phyloP scores from a whole-genome alignment of 2,888 invertebrate genomes.

The Tenthredo notha region DNA sequence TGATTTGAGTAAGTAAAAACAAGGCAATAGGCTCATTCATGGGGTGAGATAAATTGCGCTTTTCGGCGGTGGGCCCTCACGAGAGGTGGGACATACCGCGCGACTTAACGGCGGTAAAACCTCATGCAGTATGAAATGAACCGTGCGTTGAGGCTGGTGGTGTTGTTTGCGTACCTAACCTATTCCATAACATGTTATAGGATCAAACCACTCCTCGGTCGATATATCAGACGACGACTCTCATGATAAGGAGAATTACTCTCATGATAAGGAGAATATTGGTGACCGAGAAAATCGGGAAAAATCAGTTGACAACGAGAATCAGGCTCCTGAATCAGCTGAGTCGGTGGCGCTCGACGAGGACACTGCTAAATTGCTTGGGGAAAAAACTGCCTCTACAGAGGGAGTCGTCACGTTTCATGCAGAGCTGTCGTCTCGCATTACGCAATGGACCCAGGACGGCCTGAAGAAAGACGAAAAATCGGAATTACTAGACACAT shows the following conservation, averaged over 20 bases:
- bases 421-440: background rate
- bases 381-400: background rate
- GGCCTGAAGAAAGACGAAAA: constrained; percentile 48
- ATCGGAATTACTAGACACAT: background rate
- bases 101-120: background rate
- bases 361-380: background rate
- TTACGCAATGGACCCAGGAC: constrained; percentile 29
- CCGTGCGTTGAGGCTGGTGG: background rate
- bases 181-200: constrained; percentile 1
- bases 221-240: background rate
- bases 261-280: too few relatives aligned
- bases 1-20: too few relatives aligned
- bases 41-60: too few relatives aligned
- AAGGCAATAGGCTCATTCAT: too few relatives aligned
- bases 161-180: background rate
- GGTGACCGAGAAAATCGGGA: background rate
- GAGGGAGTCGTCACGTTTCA: background rate
- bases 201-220: constrained; percentile 10
- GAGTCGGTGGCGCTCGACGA: background rate
- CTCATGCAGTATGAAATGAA: background rate
- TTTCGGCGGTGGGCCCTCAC: too few relatives aligned
- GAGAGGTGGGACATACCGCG: too few relatives aligned
- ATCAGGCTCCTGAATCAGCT: background rate
- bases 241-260: too few relatives aligned
- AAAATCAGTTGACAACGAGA: background rate